Conservation (phyloP, 2,113 vertebrate genomes). For the Lucifuga dentata region DNA sequence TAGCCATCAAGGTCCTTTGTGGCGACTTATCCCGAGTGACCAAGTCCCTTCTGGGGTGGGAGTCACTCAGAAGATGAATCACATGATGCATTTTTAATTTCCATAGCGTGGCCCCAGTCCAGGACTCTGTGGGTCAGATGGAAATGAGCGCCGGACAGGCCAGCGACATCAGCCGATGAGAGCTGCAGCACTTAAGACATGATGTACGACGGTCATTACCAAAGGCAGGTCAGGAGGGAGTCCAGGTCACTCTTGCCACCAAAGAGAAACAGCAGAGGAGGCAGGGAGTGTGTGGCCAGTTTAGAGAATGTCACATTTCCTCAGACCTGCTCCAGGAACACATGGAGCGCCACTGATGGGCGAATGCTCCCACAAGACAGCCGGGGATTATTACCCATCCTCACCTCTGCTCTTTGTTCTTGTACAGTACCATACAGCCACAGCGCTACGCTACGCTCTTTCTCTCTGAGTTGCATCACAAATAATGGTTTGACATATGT, state of each 20-base stretch:
- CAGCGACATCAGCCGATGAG: conserved; percentile 63
- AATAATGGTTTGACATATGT: conserved; percentile 80
- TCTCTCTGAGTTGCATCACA: conserved; percentile 69
- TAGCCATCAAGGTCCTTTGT: conserved; percentile 61
- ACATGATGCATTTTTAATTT: conserved; percentile 79
- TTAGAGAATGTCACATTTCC: conserved; percentile 62
- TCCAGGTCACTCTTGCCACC: conserved; percentile 67
- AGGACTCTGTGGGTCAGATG: conserved; percentile 77
- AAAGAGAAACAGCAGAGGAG: conserved; percentile 62
- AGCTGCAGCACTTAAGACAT: conserved; percentile 81
- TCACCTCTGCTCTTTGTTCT: conserved; percentile 80
- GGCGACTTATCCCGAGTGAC: conserved; percentile 64
- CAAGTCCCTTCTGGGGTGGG: conserved; percentile 53
- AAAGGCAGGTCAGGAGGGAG: conserved; percentile 77
- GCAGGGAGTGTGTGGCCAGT: conserved; percentile 65
- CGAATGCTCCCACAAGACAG: conserved; percentile 66
- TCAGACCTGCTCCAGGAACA: conserved; percentile 37
- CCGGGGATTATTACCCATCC: conserved; percentile 72
- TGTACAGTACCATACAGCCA: conserved; percentile 55
- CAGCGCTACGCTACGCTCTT: conserved; percentile 40
- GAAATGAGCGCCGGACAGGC: conserved; percentile 75
- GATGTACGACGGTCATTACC: conserved; percentile 84
- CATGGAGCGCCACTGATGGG: conserved; percentile 56
- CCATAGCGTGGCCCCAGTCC: conserved; percentile 76
- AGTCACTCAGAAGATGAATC: conserved; percentile 79